Conservation (phyloP, 1,140 invertebrate genomes). For the Chironomus striatipennis region DNA sequence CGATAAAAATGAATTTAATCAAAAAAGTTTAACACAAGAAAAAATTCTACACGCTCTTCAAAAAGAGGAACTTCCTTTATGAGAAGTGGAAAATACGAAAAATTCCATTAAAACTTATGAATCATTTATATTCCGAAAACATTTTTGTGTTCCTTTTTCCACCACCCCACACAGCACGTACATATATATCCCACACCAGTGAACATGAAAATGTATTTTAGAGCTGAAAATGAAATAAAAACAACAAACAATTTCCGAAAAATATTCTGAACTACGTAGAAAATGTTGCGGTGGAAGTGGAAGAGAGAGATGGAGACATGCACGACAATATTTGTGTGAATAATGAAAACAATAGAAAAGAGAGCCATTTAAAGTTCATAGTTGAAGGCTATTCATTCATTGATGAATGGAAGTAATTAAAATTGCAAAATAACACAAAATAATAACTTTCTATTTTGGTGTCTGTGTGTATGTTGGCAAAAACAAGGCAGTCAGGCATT, state of each 20-base stretch:
- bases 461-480: not conserved
- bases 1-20: no score
- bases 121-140: not conserved
- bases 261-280: no score
- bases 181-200: no score
- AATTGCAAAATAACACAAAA: not conserved
- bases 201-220: no score
- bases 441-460: not conserved
- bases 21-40: no score
- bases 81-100: no score
- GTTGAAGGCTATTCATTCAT: slow-evolving; percentile 16
- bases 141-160: not conserved
- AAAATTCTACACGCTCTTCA: no score
- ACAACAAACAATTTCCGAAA: no score
- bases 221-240: no score
- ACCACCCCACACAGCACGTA: not conserved
- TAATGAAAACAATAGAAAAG: not conserved
- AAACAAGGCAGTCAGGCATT: not conserved
- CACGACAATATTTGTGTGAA: not conserved
- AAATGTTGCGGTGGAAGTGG: not conserved
- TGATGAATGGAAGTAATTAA: slow-evolving; percentile 19
- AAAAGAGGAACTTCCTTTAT: no score
- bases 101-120: not conserved
- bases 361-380: slow-evolving; percentile 14
- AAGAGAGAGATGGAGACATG: not conserved